phyloP scores from a whole-genome alignment of 2,797 vertebrate genomes.

The Kryptopterus vitreolus region DNA sequence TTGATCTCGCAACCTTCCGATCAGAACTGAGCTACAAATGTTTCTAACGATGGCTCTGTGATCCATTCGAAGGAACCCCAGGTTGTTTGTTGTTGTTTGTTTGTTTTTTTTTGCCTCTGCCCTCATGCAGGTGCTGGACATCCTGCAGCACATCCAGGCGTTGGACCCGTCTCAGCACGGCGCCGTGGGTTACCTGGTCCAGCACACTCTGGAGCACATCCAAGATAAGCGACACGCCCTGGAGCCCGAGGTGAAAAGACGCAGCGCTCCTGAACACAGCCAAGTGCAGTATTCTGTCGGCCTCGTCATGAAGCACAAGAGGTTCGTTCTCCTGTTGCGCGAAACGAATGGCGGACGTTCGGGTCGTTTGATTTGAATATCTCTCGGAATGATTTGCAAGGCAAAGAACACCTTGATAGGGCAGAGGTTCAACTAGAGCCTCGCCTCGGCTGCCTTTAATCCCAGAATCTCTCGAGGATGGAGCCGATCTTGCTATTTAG shows the following conservation, averaged over 20 bases:
- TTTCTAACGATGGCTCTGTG: too few species aligned
- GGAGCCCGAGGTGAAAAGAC: constrained; percentile 85
- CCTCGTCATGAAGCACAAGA: constrained; percentile 96
- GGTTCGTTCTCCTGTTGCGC: constrained; percentile 70
- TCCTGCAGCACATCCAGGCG: constrained; percentile 95
- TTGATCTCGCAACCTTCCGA: too few species aligned
- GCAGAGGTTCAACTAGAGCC: background rate
- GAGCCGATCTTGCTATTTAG: background rate
- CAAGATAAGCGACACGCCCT: constrained; percentile 89
- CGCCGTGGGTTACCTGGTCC: constrained; percentile 92
- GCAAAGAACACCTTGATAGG: background rate
- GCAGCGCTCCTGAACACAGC: constrained; percentile 83
- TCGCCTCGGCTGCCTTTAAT: background rate
- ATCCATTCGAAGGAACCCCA: too few species aligned
- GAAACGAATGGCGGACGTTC: background rate
- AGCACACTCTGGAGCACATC: constrained; percentile 96
- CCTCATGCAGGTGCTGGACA: constrained; percentile 86
- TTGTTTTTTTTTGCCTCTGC: background rate
- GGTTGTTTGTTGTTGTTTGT: background rate
- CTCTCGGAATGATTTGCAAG: background rate
- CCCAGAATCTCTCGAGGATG: background rate
- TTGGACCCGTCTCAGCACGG: constrained; percentile 94
- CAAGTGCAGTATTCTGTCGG: constrained; percentile 90
- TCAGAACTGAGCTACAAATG: too few species aligned
- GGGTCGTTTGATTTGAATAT: background rate